Base-by-base conservation (phyloP, 2,888 invertebrate species). In the Lithosia quadra region DNA sequence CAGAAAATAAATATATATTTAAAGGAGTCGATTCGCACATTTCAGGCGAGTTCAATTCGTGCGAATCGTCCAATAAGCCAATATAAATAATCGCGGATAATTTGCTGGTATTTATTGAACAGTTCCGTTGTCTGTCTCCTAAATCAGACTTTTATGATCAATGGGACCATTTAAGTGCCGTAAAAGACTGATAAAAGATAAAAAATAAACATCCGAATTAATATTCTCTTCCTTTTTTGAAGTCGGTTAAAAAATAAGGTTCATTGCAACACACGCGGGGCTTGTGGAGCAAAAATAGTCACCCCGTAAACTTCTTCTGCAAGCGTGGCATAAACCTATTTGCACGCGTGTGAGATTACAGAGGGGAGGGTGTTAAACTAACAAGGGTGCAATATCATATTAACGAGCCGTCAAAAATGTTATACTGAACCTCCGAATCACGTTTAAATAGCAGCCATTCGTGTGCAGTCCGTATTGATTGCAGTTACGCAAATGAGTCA, bases 371-470 rank as follows among this genome's bases (percentile, higher is more conserved):
- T 90, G 91, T 88, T 86, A 89, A 91, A 92, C 90, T 90, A 93
- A 92, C 92, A 91, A 88, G 93, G 92, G 93, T 88, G 92, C 86
- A 87, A 87, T 81, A 84, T 87, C 90, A 92, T 92, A 94, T 93
- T 93, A 93, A 92, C 91, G 89, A 84, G 85, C 90, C 87, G 92
- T 91, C 93, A 91, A 88, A 92, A 88, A 84, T 84, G 85, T 88
- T 86, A 84, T 88, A 88, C 90, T 85, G 85, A 89, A 84, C 87
- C 88, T 90, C 86, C 85, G 89, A 90, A 92, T 91, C 89, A 88
- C 73, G 82, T 87, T 85, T 89, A 88, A 90, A 86, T 88, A 85
- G 89, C 82, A 33, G 59, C 83, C 87, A 77, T 80, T 81, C 84
- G 78, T 81, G 85, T 82, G 79, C 86, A 84, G 85, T 86, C 33